Evolutionary conservation across 1,140 invertebrate species (phyloP).

Genomic region (Dendroctonus ponderosae): DNA sequence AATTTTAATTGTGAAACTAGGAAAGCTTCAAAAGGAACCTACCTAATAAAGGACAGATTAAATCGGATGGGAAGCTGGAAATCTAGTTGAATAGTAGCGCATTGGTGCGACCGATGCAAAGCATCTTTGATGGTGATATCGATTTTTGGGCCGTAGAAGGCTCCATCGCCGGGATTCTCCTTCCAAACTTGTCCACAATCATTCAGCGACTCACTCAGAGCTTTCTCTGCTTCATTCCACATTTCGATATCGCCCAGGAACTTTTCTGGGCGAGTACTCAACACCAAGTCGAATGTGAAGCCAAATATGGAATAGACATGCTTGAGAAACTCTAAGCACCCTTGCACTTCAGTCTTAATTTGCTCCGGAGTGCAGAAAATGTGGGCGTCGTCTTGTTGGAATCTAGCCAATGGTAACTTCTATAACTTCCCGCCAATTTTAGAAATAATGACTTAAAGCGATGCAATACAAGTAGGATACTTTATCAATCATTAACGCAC

Average conservation of each 20-base stretch:
- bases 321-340: conserved; percentile 84
- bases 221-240: conserved; percentile 93
- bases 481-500: too few species aligned
- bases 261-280: conserved; percentile 95
- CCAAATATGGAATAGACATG: conserved; percentile 90
- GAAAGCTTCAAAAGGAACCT: conserved; percentile 35
- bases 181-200: conserved; percentile 85
- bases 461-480: too few species aligned
- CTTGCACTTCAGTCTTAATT: conserved; percentile 82
- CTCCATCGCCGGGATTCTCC: conserved; percentile 90
- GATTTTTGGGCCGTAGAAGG: conserved; percentile 99
- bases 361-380: conserved; percentile 94
- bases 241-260: conserved; percentile 86
- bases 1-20: background rate
- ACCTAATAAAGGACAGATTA: conserved; percentile 81
- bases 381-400: conserved; percentile 99
- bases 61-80: conserved; percentile 95
- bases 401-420: conserved; percentile 49
- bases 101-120: conserved; percentile 84
- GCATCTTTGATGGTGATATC: conserved; percentile 98
- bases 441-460: background rate
- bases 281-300: conserved; percentile 87
- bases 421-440: background rate
- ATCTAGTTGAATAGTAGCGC: conserved; percentile 97
- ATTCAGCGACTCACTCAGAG: conserved; percentile 82